Base-by-base conservation (phyloP, 2,888 invertebrate genomes). In the Harpagoxenus sublaevis region DNA sequence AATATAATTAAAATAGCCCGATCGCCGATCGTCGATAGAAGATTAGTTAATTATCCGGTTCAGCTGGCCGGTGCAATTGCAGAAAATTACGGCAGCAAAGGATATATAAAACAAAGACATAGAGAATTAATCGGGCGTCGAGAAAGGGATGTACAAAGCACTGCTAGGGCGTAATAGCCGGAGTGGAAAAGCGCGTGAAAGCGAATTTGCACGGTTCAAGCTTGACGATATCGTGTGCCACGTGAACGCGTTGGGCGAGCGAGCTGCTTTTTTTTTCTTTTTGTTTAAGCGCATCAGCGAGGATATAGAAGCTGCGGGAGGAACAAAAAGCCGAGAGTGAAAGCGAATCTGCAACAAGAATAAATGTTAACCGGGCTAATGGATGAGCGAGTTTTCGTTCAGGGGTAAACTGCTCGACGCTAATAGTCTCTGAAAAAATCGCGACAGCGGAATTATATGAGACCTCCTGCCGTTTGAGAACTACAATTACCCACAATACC, bases 401-500 rank as follows among this genome's bases (percentile, higher is more conserved):
- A 39, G 48, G 23, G 48, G 18, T 42, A 39, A 81, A 62, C 39
- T 28, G 28, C 23, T 23, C 70, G 18, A n/a, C 28, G 31, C 6
- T 35, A 23, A 5, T 15, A n/a, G 9, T 15, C 31, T 12, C 18
- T 57, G 18, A 79, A 79, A 70, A 45, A 78, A 45, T 66, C 42
- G 31, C 66, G 53, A 78, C 55, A 42, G 18, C 35, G 18, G 18
- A 23, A 48, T 81, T 48, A 48, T 48, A 48, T n/a, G 51, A 39
- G 60, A 62, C 23, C 12, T 31, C 77, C n/a, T n/a, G 18, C 39
- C n/a, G 45, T 48, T 79, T 18, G 48, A 57, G 60, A 23, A 31
- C 83, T 28, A 57, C 66, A 28, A 83, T 83, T 77, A 78, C n/a
- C 55, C 31, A 31, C 31, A 66, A 66, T 57, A 78, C 31, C 57